Conservation (phyloP, 2,113 vertebrate genomes). For the Peromyscus californicus region DNA sequence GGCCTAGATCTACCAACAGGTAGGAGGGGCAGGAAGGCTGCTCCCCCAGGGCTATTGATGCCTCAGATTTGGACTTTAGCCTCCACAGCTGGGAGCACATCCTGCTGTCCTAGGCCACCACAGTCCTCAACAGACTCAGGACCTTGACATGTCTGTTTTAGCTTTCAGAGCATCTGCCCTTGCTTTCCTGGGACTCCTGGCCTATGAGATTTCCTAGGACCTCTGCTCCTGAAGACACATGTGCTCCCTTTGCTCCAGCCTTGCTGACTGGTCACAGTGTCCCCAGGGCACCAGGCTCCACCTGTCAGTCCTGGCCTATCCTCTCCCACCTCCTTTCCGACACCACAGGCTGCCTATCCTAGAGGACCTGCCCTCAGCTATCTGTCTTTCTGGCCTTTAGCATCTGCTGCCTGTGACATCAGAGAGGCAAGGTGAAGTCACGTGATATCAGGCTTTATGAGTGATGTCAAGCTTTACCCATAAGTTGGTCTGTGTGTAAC, state of each 20-base stretch:
- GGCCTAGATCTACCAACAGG: background rate
- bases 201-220: background rate
- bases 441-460: background rate
- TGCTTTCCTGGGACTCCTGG: background rate
- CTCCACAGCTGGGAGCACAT: background rate
- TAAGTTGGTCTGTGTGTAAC: background rate
- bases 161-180: background rate
- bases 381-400: background rate
- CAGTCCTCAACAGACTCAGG: background rate
- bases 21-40: background rate
- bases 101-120: background rate
- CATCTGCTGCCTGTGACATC: background rate
- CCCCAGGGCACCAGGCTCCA: background rate
- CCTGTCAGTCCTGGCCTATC: background rate
- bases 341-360: too few relatives aligned
- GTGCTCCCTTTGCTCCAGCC: background rate
- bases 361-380: background rate
- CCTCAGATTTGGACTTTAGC: too few relatives aligned
- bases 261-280: background rate
- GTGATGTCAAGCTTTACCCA: background rate
- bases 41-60: background rate
- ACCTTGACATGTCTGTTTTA: too few relatives aligned
- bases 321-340: background rate
- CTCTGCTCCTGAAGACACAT: background rate
- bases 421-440: background rate